A percentile compares a stretch with the other conserved stretches of the same genome.
Conservation (phyloP, 2,888 invertebrate species). For the Caenorhabditis sp. region DNA sequence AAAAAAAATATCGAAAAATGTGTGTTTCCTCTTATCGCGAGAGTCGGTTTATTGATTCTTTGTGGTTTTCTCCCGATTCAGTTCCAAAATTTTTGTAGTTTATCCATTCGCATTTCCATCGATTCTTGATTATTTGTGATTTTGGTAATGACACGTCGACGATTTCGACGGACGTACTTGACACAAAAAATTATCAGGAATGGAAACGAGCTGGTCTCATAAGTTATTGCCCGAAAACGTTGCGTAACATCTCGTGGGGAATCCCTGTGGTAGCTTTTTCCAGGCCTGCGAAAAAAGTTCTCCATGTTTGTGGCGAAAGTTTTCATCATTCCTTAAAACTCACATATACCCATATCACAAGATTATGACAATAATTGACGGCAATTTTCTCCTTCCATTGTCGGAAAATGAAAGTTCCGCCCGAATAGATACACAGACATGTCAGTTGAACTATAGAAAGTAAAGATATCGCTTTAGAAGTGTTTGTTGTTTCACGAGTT, state of each 20-base stretch:
- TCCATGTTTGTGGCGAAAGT: too few relatives aligned
- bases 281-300: neutral
- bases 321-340: neutral
- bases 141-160: neutral
- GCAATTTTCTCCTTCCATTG: neutral
- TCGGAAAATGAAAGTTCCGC: conserved; percentile 5
- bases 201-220: conserved; percentile 17
- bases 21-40: neutral
- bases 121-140: conserved; percentile 6
- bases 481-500: neutral
- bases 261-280: too few relatives aligned
- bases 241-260: neutral
- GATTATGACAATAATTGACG: neutral
- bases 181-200: conserved; percentile 22
- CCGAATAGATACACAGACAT: neutral
- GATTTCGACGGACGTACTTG: neutral
- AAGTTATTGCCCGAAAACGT: conserved; percentile 17
- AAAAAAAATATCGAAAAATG: neutral
- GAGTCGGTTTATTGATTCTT: conserved; percentile 1
- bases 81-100: conserved; percentile 22
- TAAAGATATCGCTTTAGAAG: neutral
- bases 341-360: conserved; percentile 25
- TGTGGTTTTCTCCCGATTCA: neutral
- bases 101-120: conserved; percentile 12
- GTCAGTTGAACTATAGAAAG: neutral